phyloP scores from a whole-genome alignment of 2,113 vertebrate species.

The Chloropsis hardwickii region DNA sequence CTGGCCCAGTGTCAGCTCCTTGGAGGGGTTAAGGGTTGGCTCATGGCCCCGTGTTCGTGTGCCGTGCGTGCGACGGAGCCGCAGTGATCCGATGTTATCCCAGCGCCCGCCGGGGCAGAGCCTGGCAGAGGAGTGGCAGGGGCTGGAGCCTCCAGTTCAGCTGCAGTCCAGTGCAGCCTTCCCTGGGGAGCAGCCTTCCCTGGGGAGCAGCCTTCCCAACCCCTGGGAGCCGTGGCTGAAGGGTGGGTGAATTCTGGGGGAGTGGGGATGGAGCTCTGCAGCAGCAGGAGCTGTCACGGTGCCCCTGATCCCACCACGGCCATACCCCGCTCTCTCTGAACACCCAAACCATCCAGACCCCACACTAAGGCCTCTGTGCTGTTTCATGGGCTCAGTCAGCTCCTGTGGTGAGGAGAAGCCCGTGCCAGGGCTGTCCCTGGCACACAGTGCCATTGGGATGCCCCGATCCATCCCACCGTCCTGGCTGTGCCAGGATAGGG shows the following conservation, averaged over 20 bases:
- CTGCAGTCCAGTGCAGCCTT: not conserved
- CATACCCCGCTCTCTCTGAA: fast-evolving
- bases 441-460: fast-evolving
- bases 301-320: not conserved
- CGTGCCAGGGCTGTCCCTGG: fast-evolving
- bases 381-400: fast-evolving
- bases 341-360: not conserved
- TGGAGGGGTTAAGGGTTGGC: not conserved
- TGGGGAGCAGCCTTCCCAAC: not conserved
- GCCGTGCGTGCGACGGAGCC: fast-evolving
- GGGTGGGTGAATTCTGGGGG: not conserved
- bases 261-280: not conserved
- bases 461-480: not conserved
- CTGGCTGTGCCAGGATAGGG: not conserved
- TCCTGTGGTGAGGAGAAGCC: not conserved
- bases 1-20: not conserved
- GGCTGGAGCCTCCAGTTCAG: fast-evolving
- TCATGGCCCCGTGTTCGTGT: fast-evolving
- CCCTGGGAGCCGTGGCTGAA: not conserved
- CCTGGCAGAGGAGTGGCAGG: fast-evolving
- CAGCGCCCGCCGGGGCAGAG: fast-evolving
- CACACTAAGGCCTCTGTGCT: not conserved
- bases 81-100: fast-evolving
- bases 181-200: not conserved
- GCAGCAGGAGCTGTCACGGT: not conserved